phyloP scores from a whole-genome alignment of 2,888 invertebrate species.

The Drosophila anomelani region DNA sequence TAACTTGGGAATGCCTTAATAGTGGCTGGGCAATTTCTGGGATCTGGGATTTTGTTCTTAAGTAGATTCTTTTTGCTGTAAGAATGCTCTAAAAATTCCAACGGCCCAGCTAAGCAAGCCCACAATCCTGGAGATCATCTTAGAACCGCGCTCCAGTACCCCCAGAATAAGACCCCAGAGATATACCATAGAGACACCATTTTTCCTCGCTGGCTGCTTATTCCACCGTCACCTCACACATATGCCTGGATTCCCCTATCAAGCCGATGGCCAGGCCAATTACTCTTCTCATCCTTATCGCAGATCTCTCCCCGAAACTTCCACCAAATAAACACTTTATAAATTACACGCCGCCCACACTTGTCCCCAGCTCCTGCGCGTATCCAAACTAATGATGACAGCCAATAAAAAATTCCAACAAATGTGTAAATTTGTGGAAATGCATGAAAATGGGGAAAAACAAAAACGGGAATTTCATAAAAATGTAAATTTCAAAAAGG shows the following conservation, averaged over 20 bases:
- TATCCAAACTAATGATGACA: slow-evolving; percentile 79
- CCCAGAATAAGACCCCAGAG: slow-evolving; percentile 8
- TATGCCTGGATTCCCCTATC: slow-evolving; percentile 32
- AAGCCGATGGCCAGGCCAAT: slow-evolving; percentile 36
- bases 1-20: neutral
- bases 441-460: slow-evolving; percentile 35
- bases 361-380: slow-evolving; percentile 46
- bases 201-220: slow-evolving; percentile 8
- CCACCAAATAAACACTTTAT: slow-evolving; percentile 38
- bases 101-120: neutral
- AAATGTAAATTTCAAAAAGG: slow-evolving; percentile 63
- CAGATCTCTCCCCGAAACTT: slow-evolving; percentile 29
- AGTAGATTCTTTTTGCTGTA: neutral
- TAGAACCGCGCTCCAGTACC: slow-evolving; percentile 29
- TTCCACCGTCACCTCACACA: slow-evolving; percentile 6
- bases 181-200: neutral
- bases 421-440: slow-evolving; percentile 78
- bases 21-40: neutral
- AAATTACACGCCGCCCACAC: slow-evolving; percentile 73
- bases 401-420: slow-evolving; percentile 75
- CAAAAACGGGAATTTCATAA: slow-evolving; percentile 55
- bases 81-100: neutral
- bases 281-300: slow-evolving; percentile 38
- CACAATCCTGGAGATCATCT: slow-evolving; percentile 28
- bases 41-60: neutral